A percentile compares a stretch with the other conserved stretches of the same genome.
phyloP scores from a whole-genome alignment of 2,113 vertebrate genomes.

The Protomyctophum bolini region DNA sequence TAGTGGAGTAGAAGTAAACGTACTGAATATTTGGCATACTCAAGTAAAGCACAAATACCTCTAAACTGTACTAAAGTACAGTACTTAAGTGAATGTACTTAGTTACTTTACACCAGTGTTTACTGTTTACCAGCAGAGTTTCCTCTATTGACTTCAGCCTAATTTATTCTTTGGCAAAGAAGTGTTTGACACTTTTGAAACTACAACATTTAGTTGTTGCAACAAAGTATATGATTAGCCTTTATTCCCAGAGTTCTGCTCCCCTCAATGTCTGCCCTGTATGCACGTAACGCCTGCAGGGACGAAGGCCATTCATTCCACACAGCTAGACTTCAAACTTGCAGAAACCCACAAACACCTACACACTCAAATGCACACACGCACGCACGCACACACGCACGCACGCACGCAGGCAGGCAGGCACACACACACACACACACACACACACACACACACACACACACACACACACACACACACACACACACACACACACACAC shows the following conservation, averaged over 20 bases:
- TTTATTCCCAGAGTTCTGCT: constrained; percentile 32
- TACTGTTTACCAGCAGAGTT: too few species aligned
- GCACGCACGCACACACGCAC: background rate
- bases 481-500: constrained; percentile 15
- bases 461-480: constrained; percentile 9
- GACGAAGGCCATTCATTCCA: constrained; percentile 52
- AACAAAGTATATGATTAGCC: constrained; percentile 27
- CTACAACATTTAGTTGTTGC: background rate
- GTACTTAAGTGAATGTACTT: too few species aligned
- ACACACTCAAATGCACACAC: constrained; percentile 36
- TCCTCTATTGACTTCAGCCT: too few species aligned
- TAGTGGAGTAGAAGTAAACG: too few species aligned
- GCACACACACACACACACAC: constrained; percentile 10
- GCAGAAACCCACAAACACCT: constrained; percentile 10
- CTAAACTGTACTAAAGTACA: too few species aligned
- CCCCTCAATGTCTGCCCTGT: constrained; percentile 48
- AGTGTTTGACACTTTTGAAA: too few species aligned
- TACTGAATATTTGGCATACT: too few species aligned
- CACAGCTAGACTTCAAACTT: constrained; percentile 48
- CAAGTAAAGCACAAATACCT: too few species aligned
- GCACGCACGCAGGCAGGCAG: background rate
- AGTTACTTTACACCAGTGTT: too few species aligned
- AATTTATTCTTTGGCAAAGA: too few species aligned
- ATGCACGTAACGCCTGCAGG: constrained; percentile 37
- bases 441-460: constrained; percentile 20